Percentiles rank a stretch among this genome's conserved stretches.
Evolutionary conservation across 2,888 invertebrate genomes (phyloP).

Genomic region (Brachynemurus nebulosus): DNA sequence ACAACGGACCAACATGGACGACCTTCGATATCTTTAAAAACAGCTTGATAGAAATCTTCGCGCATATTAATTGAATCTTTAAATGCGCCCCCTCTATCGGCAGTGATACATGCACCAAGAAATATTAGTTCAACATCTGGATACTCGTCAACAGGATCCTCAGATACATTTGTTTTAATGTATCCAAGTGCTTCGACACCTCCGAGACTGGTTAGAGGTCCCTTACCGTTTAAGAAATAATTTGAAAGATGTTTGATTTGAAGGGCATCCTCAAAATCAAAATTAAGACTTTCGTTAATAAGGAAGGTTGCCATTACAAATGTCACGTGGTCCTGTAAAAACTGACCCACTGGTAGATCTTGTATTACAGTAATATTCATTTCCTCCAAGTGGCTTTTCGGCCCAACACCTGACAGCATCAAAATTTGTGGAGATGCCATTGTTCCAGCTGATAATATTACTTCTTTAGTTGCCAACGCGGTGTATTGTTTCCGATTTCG

Average conservation of each 20-base stretch:
- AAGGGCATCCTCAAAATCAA: constrained; percentile 23
- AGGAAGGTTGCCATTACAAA: constrained; percentile 24
- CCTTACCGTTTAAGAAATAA: constrained; percentile 29
- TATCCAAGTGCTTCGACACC: constrained; percentile 49
- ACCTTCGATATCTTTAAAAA: not conserved
- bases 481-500: constrained; percentile 28
- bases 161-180: constrained; percentile 41
- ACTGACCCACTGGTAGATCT: constrained; percentile 29
- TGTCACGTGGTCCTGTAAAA: constrained; percentile 4
- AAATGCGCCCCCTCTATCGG: constrained; percentile 1
- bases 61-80: not conserved
- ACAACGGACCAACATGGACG: constrained; percentile 30
- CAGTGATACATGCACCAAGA: constrained; percentile 33
- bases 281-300: constrained; percentile 31
- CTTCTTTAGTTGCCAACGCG: constrained; percentile 32
- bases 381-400: constrained; percentile 25
- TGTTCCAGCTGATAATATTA: constrained; percentile 41
- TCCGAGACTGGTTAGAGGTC: constrained; percentile 40
- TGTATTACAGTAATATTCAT: constrained; percentile 26
- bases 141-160: constrained; percentile 35
- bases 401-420: constrained; percentile 40
- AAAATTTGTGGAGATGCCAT: constrained; percentile 46
- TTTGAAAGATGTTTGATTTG: constrained; percentile 23
- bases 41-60: constrained; percentile 3
- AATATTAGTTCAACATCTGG: constrained; percentile 61